Conservation (phyloP, 2,797 vertebrate species). For the Sarcoramphus papa region DNA sequence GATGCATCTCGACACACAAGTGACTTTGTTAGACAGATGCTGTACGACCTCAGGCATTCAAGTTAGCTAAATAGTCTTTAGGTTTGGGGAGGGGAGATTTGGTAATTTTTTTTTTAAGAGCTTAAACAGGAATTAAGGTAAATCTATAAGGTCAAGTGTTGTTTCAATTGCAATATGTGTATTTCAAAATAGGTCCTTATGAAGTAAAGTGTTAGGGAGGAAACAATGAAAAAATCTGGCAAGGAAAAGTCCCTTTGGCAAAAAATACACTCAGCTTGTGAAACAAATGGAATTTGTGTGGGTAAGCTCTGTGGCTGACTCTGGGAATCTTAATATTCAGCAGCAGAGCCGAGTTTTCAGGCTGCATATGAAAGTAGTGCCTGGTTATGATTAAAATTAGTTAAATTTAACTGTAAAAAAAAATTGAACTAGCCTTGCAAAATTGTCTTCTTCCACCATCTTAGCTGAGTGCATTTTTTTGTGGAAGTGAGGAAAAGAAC, state of each 20-base stretch:
- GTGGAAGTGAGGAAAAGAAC: neutral
- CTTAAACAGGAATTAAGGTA: neutral
- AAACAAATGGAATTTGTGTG: neutral
- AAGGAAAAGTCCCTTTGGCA: neutral
- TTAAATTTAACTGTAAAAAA: neutral
- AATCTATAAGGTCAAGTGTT: neutral
- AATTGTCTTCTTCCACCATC: neutral
- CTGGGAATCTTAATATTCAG: neutral
- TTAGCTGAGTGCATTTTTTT: neutral
- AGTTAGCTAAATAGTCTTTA: neutral
- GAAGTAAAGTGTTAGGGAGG: neutral
- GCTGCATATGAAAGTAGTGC: neutral
- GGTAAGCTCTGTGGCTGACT: neutral
- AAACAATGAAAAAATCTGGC: neutral
- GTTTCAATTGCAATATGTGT: neutral
- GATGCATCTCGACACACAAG: constrained; percentile 45
- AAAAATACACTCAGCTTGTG: neutral
- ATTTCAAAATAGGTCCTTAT: neutral
- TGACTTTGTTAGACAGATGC: constrained; percentile 45
- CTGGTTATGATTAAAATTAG: neutral
- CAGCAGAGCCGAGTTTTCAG: neutral
- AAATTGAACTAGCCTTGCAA: neutral
- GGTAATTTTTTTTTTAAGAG: neutral
- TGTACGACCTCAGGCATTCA: neutral
- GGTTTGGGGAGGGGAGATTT: neutral